Base-by-base conservation (phyloP, 2,888 invertebrate genomes). In the Seira ritae region DNA sequence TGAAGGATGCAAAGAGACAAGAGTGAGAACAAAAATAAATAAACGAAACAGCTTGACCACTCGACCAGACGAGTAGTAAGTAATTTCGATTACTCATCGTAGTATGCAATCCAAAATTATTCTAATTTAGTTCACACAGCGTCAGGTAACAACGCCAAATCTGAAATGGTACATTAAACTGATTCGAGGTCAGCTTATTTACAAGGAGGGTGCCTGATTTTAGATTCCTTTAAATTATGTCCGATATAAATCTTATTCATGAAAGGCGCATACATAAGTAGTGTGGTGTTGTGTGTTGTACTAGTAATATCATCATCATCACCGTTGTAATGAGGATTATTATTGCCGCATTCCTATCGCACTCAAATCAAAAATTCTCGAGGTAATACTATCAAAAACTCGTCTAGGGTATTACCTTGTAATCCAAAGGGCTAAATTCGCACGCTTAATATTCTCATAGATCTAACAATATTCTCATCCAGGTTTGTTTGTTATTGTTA, bases 261-360 rank as follows among this genome's bases (percentile, higher is more conserved):
- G n/a, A n/a, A n/a, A n/a, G n/a, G n/a, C n/a, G n/a, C n/a, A n/a
- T n/a, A n/a, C 31, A 31, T 31, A 31, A 31, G 31, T 31, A 8
- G 8, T 31, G 31, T 31, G 31, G 2, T 31, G 31, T 4, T 31
- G 31, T 31, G 2, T 8, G 31, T n/a, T n/a, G n/a, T n/a, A n/a
- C n/a, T n/a, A n/a, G n/a, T n/a, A n/a, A n/a, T n/a, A 31, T 4
- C 31, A 55, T 55, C 15, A 55, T 55, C 55, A 55, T 55, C 55
- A 55, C 55, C 17, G 55, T 55, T 55, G 55, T 55, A 55, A 55
- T 55, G 55, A 55, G 55, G n/a, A n/a, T 31, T 31, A 31, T 12
- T 55, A 55, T 55, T 55, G 55, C 55, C 55, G 55, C 55, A 55
- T 55, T 55, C 55, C 55, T 8, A 55, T n/a, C 55, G 3, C 55